Conservation (phyloP, 2,797 vertebrate genomes). For the Channallabes apus region DNA sequence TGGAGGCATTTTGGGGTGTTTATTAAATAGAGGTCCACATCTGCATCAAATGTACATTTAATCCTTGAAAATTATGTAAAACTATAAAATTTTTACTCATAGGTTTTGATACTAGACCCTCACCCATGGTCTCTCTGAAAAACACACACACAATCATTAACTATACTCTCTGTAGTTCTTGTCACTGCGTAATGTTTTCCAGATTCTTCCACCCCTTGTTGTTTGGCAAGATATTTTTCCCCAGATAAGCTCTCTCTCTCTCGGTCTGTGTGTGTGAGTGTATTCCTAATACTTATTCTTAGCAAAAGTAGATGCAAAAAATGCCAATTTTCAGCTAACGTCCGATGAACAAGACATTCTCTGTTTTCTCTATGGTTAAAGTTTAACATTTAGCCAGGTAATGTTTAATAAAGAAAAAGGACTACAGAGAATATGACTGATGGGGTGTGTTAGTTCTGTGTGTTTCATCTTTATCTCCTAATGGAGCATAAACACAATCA, state of each 20-base stretch:
- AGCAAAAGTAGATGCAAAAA: not conserved
- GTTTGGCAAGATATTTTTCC: not conserved
- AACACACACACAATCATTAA: constrained; percentile 26
- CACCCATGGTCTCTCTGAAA: not conserved
- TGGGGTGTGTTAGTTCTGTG: constrained; percentile 2
- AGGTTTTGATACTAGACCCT: not conserved
- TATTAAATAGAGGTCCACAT: too few species aligned
- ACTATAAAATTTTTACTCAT: not conserved
- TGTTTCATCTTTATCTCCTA: not conserved
- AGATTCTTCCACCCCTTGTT: constrained; percentile 11
- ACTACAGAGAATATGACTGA: not conserved
- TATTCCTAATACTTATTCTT: not conserved
- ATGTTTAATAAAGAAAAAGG: not conserved
- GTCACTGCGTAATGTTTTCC: constrained; percentile 38
- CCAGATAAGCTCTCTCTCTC: constrained; percentile 1
- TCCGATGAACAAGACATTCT: not conserved
- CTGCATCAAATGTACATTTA: too few species aligned
- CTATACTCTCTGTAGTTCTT: constrained; percentile 20
- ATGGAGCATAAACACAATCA: not conserved
- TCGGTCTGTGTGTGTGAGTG: not conserved
- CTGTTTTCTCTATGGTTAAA: not conserved
- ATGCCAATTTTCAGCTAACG: not conserved
- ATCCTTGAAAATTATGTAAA: too few species aligned
- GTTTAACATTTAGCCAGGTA: not conserved
- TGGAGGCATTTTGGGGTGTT: too few species aligned